Percentiles rank a stretch among this genome's conserved stretches.
Evolutionary conservation across 1,140 invertebrate genomes (phyloP).

Genomic region (Scaptomyza montana): DNA sequence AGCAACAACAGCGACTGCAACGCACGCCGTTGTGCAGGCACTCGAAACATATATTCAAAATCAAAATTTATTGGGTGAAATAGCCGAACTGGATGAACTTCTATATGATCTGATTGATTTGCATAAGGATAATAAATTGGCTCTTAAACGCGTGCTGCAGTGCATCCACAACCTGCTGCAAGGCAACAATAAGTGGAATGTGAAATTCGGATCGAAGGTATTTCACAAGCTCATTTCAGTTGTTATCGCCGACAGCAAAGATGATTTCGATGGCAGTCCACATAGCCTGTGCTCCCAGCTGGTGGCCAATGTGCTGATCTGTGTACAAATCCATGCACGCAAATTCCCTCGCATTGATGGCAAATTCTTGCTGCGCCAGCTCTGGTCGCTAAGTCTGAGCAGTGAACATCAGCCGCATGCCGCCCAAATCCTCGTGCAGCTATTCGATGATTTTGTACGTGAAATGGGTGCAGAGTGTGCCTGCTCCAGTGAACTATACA

Average conservation of each 20-base stretch:
- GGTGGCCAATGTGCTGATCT: conserved; percentile 63
- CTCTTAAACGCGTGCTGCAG: conserved; percentile 57
- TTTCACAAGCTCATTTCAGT: conserved; percentile 64
- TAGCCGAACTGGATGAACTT: conserved; percentile 66
- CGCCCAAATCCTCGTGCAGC: conserved; percentile 55
- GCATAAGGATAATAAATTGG: conserved; percentile 56
- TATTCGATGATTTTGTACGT: conserved; percentile 57
- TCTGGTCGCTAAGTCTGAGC: conserved; percentile 56
- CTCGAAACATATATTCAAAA: conserved; percentile 64
- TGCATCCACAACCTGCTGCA: conserved; percentile 62
- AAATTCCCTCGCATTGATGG: conserved; percentile 55
- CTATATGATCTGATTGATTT: conserved; percentile 55
- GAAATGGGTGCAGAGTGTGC: conserved; percentile 43
- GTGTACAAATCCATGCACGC: conserved; percentile 59
- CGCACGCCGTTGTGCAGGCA: conserved; percentile 61
- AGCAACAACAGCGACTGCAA: conserved; percentile 52
- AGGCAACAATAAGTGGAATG: conserved; percentile 57
- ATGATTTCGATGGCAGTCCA: conserved; percentile 10
- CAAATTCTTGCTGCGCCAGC: conserved; percentile 59
- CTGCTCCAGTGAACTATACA: conserved; percentile 28
- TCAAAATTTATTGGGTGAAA: conserved; percentile 64
- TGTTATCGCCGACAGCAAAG: conserved; percentile 42
- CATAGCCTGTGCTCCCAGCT: conserved; percentile 38
- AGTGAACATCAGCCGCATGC: conserved; percentile 57
- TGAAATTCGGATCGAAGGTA: conserved; percentile 61